Evolutionary conservation across 92 coral and sea anemone genomes (phyloP), one percentile per base, ranked within the genome.

Genomic region (Paragorgia papillata): DNA sequence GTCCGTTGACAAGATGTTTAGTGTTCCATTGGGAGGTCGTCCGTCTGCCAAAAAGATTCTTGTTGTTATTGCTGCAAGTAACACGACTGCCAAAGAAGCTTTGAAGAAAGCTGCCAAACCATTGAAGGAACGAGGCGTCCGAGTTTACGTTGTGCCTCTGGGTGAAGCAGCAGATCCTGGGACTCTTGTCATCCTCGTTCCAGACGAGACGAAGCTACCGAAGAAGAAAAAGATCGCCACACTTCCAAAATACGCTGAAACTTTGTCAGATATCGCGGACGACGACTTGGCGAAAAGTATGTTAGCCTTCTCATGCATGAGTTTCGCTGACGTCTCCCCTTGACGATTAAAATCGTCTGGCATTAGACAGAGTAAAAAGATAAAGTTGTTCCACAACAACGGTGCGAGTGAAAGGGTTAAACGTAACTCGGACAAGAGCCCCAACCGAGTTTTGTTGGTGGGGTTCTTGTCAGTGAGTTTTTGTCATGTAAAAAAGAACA

Each of bases 11-110:
- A 49, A 68, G 54, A 59, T 86, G 70, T 92, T 92, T 59, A 68
- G 60, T 15, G 79, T 70, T 44, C 76, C 77, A 22, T 61, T 50
- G 31, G 92, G 89, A 0, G 88, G 87, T 28, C 96, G 97, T 30
- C 89, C 88, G 7, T 76, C 67, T 30, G 97, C 97, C 1, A 90
- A 88, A 61, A 92, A 90, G 82, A 81, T 90, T 66, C 87, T 92
- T 50, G 88, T 92, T 21, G 87, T 92, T 44, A 73, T 92, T 10
- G 85, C 81, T 31, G 91, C 93, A 29, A 88, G 85, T 35, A 84
- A 87, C 20, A 30, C 73, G 3, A 33, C 62, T 34, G 63, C 9
- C 6, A 78, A 67, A 62, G 84, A 86, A 7, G 90, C 85, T 22
- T 66, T 90, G 46, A 66, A 85, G 48, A 84, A 83, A 37, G 88